Evolutionary conservation across 2,797 vertebrate genomes (phyloP), one percentile per base, ranked within the genome.

Genomic region (Danio albolineatus): DNA sequence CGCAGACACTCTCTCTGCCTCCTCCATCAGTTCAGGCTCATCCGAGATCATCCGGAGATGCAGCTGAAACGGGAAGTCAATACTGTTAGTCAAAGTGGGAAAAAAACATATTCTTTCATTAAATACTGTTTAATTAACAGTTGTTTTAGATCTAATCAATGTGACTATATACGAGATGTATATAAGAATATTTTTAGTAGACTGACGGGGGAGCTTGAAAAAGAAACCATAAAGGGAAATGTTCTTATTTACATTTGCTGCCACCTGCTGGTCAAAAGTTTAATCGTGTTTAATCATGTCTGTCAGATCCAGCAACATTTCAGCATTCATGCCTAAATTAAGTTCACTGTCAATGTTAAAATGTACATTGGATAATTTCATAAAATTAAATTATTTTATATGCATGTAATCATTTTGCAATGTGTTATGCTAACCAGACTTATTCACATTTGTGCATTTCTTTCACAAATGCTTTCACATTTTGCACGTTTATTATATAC

Each of bases 21-120:
- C 94, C 80, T 93, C 93, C 86, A 96, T 76, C 46, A 96, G 91
- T 4, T 75, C 46, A 2, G 95, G 77, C 17, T 98, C 95, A 54
- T 94, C 92, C 0, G 95, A 93, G 74, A 98, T 76, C 6, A 91
- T 78, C 81, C 91, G 93, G 39, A 99, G 94, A 73, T 99, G 96
- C 9, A 97, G 91, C 97, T 99, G 87, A 73, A 73, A 43, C 13
- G 60, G 4, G 56, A 84, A 81, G 1, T 72, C 17, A 46, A 46
- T 44, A 46, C 43, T 5, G 44, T 7, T 1, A 46, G 44, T 1
- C 7, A 7, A 46, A 12, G 2, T 2, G 12, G 12, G 46, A 7
- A 46, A 46, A 46, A 46, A n/a, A 1, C 3, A 28, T 28, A 3
- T 28, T 28, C 28, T 28, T 28, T 28, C 28, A 28, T 3, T 28